Conservation (phyloP, 1,140 invertebrate species). For the Luehdorfia chinensis region DNA sequence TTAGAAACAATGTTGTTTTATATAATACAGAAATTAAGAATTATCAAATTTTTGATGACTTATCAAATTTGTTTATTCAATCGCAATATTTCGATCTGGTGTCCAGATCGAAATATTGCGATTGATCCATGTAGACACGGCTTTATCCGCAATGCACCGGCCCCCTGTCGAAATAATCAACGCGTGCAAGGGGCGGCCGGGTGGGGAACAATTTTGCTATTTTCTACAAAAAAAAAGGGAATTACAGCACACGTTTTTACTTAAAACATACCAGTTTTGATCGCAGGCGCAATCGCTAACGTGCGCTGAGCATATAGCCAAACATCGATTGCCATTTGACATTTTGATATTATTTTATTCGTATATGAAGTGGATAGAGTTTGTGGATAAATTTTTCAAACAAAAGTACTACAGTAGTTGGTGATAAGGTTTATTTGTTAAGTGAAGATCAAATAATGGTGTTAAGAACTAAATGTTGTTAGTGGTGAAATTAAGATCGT, state of each 20-base stretch:
- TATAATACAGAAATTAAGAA: too few species aligned
- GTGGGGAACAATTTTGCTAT: constrained; percentile 66
- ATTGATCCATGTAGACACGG: constrained; percentile 44
- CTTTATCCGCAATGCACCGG: constrained; percentile 60
- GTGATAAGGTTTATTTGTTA: too few species aligned
- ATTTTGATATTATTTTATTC: constrained; percentile 16
- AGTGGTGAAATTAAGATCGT: constrained; percentile 9
- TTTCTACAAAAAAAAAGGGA: constrained; percentile 64
- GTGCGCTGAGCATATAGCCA: constrained; percentile 28
- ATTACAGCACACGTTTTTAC: constrained; percentile 60
- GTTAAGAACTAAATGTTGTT: constrained; percentile 34
- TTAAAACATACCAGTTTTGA: constrained; percentile 63
- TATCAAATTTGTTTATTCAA: too few species aligned
- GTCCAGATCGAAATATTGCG: not conserved
- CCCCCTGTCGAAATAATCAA: constrained; percentile 54
- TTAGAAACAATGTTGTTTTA: too few species aligned
- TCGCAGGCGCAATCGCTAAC: constrained; percentile 60
- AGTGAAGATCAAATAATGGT: constrained; percentile 46
- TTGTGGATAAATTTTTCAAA: too few species aligned
- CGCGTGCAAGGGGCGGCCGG: constrained; percentile 41
- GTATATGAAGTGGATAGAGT: too few species aligned
- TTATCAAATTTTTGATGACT: too few species aligned
- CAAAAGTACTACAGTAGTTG: too few species aligned
- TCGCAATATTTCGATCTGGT: too few species aligned
- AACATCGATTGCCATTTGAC: constrained; percentile 18